Conservation (phyloP, 2,113 vertebrate genomes). For the Nothocercus julius region DNA sequence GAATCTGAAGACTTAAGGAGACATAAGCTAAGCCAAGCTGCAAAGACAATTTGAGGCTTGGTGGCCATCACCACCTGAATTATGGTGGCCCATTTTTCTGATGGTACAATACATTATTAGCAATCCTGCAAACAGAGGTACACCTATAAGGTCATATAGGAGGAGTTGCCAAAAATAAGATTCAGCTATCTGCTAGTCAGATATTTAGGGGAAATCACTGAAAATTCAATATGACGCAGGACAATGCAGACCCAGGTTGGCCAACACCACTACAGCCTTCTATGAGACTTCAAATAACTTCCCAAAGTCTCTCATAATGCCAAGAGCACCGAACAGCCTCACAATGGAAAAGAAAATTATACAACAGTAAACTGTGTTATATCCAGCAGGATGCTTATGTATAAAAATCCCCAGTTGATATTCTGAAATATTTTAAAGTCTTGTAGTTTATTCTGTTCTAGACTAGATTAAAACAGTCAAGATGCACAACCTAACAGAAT, state of each 20-base stretch:
- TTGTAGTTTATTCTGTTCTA: not conserved
- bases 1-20: not conserved
- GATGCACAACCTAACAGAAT: not conserved
- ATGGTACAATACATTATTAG: not conserved
- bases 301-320: not conserved
- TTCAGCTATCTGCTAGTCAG: not conserved
- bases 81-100: not conserved
- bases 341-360: not conserved
- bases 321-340: not conserved
- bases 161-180: not conserved
- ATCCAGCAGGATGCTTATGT: not conserved
- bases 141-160: not conserved
- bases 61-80: not conserved
- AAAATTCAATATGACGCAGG: not conserved
- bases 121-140: not conserved
- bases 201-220: not conserved
- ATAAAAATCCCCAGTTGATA: not conserved
- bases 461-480: not conserved
- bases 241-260: not conserved
- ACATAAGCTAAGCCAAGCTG: not conserved
- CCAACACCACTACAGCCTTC: fast-evolving
- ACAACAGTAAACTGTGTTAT: not conserved
- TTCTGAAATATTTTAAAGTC: not conserved
- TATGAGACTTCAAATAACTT: not conserved
- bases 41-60: not conserved